Percentiles rank a stretch among this genome's conserved stretches.
phyloP scores from a whole-genome alignment of 2,113 vertebrate genomes.

The Hippocampus comes region DNA sequence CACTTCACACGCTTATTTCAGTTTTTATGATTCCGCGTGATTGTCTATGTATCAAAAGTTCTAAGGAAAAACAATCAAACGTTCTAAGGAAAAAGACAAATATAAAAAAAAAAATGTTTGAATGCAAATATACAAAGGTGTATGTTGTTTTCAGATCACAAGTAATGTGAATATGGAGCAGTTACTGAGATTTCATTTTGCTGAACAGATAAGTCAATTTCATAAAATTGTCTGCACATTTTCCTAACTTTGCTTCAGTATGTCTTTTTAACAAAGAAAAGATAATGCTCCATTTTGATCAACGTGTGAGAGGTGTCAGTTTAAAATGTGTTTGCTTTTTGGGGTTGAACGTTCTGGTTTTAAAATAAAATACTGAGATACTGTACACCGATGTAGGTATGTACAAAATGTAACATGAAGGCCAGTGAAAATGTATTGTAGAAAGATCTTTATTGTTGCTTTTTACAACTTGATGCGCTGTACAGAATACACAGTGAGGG shows the following conservation, averaged over 20 bases:
- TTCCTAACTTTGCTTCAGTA: constrained; percentile 64
- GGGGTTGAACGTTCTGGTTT: too few relatives aligned
- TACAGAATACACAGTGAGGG: constrained; percentile 17
- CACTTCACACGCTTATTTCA: too few relatives aligned
- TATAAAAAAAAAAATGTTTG: neutral
- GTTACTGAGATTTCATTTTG: constrained; percentile 79
- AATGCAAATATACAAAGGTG: constrained; percentile 69
- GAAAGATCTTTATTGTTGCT: constrained; percentile 48
- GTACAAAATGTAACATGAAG: neutral
- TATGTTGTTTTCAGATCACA: constrained; percentile 72
- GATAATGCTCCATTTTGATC: neutral
- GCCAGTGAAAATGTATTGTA: constrained; percentile 1
- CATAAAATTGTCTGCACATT: constrained; percentile 93
- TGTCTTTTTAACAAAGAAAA: neutral
- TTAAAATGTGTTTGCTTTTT: too few relatives aligned
- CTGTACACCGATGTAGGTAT: too few relatives aligned
- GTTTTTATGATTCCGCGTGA: neutral
- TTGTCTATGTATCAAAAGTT: neutral
- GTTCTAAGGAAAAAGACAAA: neutral
- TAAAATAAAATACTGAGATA: too few relatives aligned
- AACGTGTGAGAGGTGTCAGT: too few relatives aligned
- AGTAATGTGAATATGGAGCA: constrained; percentile 83
- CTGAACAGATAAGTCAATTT: constrained; percentile 95
- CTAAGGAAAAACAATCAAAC: neutral
- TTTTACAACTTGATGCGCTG: constrained; percentile 23